A percentile compares a stretch with the other conserved stretches of the same genome.
Conservation (phyloP, 2,888 invertebrate species). For the Synergus itoensis region DNA sequence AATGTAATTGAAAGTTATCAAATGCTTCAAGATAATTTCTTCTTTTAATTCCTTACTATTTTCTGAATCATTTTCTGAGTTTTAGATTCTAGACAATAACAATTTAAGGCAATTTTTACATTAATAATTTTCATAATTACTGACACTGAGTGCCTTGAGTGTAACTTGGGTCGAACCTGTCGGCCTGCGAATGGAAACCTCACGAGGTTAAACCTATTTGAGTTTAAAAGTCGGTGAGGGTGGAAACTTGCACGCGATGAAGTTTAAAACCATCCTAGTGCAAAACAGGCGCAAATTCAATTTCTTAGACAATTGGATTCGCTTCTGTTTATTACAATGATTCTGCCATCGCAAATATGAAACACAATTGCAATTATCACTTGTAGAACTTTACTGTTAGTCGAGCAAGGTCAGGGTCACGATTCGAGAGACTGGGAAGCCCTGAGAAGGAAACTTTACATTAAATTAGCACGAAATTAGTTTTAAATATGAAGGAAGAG, state of each 20-base stretch:
- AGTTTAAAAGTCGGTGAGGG: constrained; percentile 47
- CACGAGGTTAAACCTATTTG: constrained; percentile 51
- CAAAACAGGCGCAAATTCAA: constrained; percentile 40
- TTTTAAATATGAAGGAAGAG: too few species aligned
- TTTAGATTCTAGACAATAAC: too few species aligned
- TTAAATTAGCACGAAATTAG: too few species aligned
- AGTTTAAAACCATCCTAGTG: constrained; percentile 35
- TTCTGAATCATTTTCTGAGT: neutral
- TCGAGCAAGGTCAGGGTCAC: neutral
- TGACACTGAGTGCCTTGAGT: constrained; percentile 9
- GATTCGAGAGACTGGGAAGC: neutral
- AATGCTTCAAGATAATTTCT: neutral
- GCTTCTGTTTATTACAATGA: constrained; percentile 11
- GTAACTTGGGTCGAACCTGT: constrained; percentile 8
- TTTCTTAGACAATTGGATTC: constrained; percentile 37
- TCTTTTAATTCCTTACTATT: neutral
- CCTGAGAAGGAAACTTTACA: too few species aligned
- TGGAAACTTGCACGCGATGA: constrained; percentile 42
- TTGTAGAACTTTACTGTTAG: neutral
- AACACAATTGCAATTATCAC: constrained; percentile 16
- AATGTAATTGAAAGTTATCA: neutral
- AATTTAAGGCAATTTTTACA: neutral
- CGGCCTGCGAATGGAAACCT: constrained; percentile 46
- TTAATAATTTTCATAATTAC: neutral
- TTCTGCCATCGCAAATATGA: constrained; percentile 33